Evolutionary conservation across 2,888 invertebrate species (phyloP).

Genomic region (Crossocerus cetratus): DNA sequence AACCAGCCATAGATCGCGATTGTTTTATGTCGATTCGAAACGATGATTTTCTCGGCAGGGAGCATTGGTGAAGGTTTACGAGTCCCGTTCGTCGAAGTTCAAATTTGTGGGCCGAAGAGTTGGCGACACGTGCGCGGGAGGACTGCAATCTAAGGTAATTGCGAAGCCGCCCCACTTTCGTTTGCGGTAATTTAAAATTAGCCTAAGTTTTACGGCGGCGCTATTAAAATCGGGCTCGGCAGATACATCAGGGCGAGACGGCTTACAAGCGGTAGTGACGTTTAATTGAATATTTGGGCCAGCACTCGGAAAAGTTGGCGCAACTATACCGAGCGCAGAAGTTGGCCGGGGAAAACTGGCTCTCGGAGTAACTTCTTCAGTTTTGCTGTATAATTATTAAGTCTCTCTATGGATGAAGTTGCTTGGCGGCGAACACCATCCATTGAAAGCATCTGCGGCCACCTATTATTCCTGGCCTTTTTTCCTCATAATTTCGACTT

Average conservation of each 20-base stretch:
- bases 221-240: background rate
- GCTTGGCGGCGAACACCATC: no score
- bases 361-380: background rate
- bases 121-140: no score
- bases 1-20: no score
- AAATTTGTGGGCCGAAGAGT: background rate
- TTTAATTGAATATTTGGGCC: background rate
- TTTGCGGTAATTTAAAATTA: slow-evolving; percentile 1
- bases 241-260: background rate
- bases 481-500: no score
- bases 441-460: no score
- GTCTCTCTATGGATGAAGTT: no score
- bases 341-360: background rate
- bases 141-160: background rate
- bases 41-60: no score
- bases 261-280: background rate
- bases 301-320: background rate
- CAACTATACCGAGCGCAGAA: background rate
- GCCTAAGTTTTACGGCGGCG: background rate
- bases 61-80: no score
- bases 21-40: no score
- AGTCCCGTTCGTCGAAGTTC: no score
- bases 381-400: background rate
- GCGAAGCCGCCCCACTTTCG: background rate
- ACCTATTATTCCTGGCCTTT: no score